Evolutionary conservation across 2,113 vertebrate species (phyloP).

Genomic region (Vidua macroura): DNA sequence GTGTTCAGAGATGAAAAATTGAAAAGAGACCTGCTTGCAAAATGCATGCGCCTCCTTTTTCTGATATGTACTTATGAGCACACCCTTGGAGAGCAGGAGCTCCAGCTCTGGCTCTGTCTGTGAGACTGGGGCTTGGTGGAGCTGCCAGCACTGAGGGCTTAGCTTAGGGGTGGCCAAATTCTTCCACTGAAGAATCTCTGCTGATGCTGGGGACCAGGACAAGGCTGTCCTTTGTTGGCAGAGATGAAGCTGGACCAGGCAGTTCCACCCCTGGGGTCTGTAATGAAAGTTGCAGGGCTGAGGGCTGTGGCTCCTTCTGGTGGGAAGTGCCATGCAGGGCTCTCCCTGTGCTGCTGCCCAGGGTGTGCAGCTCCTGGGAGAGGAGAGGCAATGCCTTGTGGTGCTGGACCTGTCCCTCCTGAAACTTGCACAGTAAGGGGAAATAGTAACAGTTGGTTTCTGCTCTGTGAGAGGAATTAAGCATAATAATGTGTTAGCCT

Average conservation of each 20-base stretch:
- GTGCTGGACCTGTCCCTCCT: not conserved
- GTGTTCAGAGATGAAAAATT: not conserved
- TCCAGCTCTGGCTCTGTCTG: not conserved
- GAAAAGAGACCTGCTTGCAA: not conserved
- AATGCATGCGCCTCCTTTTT: not conserved
- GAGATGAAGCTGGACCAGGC: not conserved
- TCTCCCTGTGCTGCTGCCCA: not conserved
- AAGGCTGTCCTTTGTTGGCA: not conserved
- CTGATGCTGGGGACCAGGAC: not conserved
- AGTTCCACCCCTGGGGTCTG: not conserved
- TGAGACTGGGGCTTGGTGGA: not conserved
- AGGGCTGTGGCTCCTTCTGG: not conserved
- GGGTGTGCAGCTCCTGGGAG: not conserved
- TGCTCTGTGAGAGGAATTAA: conserved; percentile 18
- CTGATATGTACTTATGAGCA: rapidly evolving
- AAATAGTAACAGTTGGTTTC: conserved; percentile 37
- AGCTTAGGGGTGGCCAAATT: not conserved
- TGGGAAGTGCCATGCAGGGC: rapidly evolving
- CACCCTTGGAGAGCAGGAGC: not conserved
- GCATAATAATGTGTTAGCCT: conserved; percentile 56
- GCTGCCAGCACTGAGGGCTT: not conserved
- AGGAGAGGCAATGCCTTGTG: not conserved
- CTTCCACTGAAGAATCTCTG: not conserved
- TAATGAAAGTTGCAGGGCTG: not conserved
- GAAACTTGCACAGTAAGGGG: not conserved